These are phyloP conservation scores for Colistium nudipinnis DNA, from an alignment of 2,113 vertebrate species.

Conservation along the genomic window DNA sequence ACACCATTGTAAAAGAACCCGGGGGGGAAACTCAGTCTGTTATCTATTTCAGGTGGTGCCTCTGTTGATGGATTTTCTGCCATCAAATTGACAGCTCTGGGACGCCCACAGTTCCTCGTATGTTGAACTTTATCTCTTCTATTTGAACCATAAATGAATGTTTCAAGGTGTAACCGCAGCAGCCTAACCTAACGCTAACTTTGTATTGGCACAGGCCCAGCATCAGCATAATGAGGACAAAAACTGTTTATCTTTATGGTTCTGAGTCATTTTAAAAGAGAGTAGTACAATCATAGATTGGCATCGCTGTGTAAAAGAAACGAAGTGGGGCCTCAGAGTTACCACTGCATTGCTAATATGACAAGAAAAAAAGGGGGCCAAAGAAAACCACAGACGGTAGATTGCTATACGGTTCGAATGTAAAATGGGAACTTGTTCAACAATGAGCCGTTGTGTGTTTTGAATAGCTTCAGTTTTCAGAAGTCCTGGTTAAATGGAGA, in stretches of 20 bases:
- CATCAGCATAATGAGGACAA: neutral
- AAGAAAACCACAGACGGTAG: neutral
- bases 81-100: constrained; percentile 92
- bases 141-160: neutral
- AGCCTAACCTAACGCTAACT: neutral
- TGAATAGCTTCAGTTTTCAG: constrained; percentile 90
- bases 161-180: neutral
- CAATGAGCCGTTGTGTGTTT: constrained; percentile 12
- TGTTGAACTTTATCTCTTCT: constrained; percentile 49
- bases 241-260: constrained; percentile 4
- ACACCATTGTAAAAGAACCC: neutral
- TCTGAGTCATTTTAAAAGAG: neutral
- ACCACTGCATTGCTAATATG: neutral
- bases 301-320: neutral
- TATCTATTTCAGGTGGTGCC: constrained; percentile 81
- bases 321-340: neutral
- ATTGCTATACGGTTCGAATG: neutral
- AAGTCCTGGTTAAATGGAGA: constrained; percentile 92
- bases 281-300: neutral
- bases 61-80: constrained; percentile 90
- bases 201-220: neutral
- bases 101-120: constrained; percentile 95
- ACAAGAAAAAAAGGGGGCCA: neutral
- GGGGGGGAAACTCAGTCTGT: too few relatives aligned
- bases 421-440: neutral